A percentile compares a stretch with the other conserved stretches of the same genome.
Evolutionary conservation across 2,888 invertebrate species (phyloP).

Genomic region (Dasysyrphus tricinctus): DNA sequence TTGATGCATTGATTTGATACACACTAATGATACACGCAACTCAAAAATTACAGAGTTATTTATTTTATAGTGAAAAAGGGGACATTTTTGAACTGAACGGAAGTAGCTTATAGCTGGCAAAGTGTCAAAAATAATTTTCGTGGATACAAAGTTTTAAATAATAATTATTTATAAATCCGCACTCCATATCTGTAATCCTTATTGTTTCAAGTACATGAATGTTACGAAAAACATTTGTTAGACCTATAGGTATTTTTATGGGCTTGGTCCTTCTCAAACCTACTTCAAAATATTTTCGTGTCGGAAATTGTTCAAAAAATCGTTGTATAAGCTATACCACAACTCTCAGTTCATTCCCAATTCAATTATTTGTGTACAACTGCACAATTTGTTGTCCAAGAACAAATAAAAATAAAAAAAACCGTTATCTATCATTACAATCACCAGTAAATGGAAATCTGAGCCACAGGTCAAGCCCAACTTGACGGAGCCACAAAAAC

Average conservation of each 20-base stretch:
- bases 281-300: background rate
- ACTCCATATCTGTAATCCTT: no score
- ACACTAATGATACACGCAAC: background rate
- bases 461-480: conserved; percentile 55
- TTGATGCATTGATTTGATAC: conserved; percentile 27
- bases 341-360: background rate
- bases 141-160: no score
- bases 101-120: no score
- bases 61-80: no score
- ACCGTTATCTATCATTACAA: conserved; percentile 38
- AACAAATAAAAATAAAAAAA: conserved; percentile 7
- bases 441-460: conserved; percentile 28
- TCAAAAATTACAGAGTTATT: no score
- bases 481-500: conserved; percentile 15
- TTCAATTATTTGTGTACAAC: conserved; percentile 2
- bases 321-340: background rate
- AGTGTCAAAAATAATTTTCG: no score
- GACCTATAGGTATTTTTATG: no score
- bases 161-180: no score
- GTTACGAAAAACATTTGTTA: no score
- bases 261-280: no score
- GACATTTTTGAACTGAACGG: no score
- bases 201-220: no score
- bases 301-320: background rate
- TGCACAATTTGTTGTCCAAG: conserved; percentile 16